Conservation (phyloP, 2,797 vertebrate species). For the Phrynocephalus vlangalii region DNA sequence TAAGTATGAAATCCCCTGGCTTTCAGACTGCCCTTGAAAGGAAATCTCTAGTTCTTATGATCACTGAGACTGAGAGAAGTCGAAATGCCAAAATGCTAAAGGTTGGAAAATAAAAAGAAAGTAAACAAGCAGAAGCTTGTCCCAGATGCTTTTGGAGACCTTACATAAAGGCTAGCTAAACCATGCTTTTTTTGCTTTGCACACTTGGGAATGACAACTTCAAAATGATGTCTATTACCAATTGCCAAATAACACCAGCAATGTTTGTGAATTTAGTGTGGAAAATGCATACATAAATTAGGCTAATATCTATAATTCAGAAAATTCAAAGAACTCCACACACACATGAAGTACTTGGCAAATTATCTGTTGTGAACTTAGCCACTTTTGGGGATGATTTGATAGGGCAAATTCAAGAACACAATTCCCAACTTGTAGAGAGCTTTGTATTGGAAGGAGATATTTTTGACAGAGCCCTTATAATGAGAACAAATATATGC, state of each 20-base stretch:
- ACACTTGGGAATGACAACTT: not conserved
- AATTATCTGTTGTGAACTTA: not conserved
- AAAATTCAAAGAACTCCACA: not conserved
- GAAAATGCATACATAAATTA: not conserved
- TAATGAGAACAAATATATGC: conserved; percentile 35
- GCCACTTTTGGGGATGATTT: not conserved
- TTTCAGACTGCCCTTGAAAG: not conserved
- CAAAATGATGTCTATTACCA: not conserved
- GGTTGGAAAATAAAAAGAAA: not conserved
- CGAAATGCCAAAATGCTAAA: not conserved
- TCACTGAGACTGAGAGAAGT: not conserved
- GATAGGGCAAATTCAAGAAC: conserved; percentile 14
- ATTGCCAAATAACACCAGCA: not conserved
- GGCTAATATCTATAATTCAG: not conserved
- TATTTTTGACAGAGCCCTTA: not conserved
- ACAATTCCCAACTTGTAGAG: not conserved
- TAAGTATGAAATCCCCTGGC: not conserved
- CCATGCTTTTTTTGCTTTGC: not conserved
- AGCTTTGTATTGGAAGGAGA: conserved; percentile 35
- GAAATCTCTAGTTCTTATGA: not conserved
- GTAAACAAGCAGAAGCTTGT: not conserved
- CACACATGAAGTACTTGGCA: not conserved
- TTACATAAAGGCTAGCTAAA: not conserved
- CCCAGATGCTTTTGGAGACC: not conserved
- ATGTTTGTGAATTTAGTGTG: not conserved